A percentile compares a stretch with the other conserved stretches of the same genome.
phyloP scores from a whole-genome alignment of 2,888 invertebrate species.

The Drosophila algonquin region DNA sequence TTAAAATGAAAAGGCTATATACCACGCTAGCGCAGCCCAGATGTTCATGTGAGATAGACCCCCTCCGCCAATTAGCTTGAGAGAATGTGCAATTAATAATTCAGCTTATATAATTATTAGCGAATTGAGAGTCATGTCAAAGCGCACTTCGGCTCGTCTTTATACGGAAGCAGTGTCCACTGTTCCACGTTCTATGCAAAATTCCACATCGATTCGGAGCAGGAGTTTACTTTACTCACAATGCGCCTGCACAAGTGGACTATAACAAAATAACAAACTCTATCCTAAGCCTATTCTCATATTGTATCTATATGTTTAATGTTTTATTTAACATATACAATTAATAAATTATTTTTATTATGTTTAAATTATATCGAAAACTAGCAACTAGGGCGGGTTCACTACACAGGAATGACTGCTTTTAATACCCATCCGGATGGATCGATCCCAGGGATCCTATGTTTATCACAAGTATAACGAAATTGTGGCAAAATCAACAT shows the following conservation, averaged over 20 bases:
- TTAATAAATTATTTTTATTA: constrained; percentile 62
- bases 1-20: constrained; percentile 38
- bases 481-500: no score
- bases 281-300: constrained; percentile 19
- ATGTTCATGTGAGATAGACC: constrained; percentile 57
- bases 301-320: constrained; percentile 29
- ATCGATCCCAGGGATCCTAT: not conserved
- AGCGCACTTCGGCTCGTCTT: constrained; percentile 26
- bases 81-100: constrained; percentile 65
- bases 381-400: no score
- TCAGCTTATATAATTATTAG: constrained; percentile 49
- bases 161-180: constrained; percentile 24
- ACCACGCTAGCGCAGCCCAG: constrained; percentile 45
- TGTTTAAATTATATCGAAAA: constrained; percentile 23
- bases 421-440: not conserved
- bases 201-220: not conserved
- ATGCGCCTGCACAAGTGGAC: constrained; percentile 2
- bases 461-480: no score
- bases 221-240: not conserved
- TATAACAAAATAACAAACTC: constrained; percentile 1
- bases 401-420: not conserved
- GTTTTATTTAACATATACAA: constrained; percentile 33
- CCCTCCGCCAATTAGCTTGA: constrained; percentile 55
- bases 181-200: constrained; percentile 6
- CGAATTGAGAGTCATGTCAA: constrained; percentile 53